Percentiles rank a stretch among this genome's conserved stretches.
These are phyloP conservation scores for Ameiurus melas DNA, from an alignment of 2,113 vertebrate species.

Conservation along the genomic window DNA sequence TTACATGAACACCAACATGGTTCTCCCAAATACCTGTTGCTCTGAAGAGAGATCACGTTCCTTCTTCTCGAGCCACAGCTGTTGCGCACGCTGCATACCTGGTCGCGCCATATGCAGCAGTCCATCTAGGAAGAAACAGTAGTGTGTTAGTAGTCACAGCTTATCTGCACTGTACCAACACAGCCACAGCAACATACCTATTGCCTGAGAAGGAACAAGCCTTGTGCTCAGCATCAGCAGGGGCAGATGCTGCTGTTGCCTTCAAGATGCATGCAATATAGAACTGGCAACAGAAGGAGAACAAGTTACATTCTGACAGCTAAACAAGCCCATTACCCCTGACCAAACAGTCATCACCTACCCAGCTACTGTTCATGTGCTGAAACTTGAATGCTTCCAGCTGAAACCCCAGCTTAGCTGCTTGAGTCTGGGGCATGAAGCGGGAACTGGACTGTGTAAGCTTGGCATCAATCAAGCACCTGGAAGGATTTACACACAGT, in stretches of 20 bases:
- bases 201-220: constrained; percentile 65
- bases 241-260: constrained; percentile 43
- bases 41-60: constrained; percentile 28
- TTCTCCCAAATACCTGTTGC: too few relatives aligned
- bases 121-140: constrained; percentile 61
- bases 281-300: constrained; percentile 47
- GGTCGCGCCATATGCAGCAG: constrained; percentile 66
- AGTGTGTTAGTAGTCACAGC: not conserved
- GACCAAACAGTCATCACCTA: constrained; percentile 42
- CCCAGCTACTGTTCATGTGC: constrained; percentile 54
- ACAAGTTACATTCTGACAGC: not conserved
- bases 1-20: too few relatives aligned
- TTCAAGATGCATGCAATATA: constrained; percentile 67
- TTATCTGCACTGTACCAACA: not conserved
- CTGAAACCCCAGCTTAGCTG: constrained; percentile 67
- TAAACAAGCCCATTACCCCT: not conserved
- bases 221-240: constrained; percentile 60
- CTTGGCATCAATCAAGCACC: constrained; percentile 68
- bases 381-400: constrained; percentile 68
- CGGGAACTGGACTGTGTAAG: constrained; percentile 59
- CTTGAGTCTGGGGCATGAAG: constrained; percentile 63
- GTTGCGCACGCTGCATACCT: constrained; percentile 68
- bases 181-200: constrained; percentile 50
- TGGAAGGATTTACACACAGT: constrained; percentile 26
- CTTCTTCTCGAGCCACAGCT: constrained; percentile 50